Percentiles rank a stretch among this genome's conserved stretches.
phyloP scores from a whole-genome alignment of 2,113 vertebrate species.

The Pantherophis guttatus region DNA sequence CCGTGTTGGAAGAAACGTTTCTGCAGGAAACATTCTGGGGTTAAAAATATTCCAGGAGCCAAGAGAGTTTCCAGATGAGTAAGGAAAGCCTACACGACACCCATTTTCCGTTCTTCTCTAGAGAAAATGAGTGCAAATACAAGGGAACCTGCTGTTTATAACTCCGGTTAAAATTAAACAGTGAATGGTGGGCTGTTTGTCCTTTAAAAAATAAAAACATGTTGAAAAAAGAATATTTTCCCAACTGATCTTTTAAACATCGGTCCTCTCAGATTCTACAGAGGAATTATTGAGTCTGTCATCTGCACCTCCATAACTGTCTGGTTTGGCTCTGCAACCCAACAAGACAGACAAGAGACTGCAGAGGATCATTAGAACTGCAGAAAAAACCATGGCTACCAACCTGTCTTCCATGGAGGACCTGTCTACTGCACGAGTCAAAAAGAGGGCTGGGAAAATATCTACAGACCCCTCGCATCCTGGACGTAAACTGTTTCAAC shows the following conservation, averaged over 20 bases:
- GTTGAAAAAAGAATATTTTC: not conserved
- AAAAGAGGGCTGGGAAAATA: too few species aligned
- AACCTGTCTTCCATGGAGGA: too few species aligned
- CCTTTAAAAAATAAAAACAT: not conserved
- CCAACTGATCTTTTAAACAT: not conserved
- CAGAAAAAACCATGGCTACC: too few species aligned
- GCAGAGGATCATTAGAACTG: too few species aligned
- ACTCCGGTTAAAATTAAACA: not conserved
- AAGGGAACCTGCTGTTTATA: not conserved
- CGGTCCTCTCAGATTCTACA: not conserved
- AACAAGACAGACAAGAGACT: too few species aligned
- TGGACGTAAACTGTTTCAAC: too few species aligned
- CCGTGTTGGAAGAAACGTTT: conserved; percentile 46
- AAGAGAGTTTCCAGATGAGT: not conserved
- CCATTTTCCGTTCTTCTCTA: not conserved
- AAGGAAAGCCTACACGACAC: fast-evolving
- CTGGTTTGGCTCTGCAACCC: too few species aligned
- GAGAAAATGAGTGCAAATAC: not conserved
- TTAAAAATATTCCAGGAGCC: too few species aligned
- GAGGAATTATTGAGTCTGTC: too few species aligned
- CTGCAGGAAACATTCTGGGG: not conserved
- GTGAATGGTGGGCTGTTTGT: not conserved
- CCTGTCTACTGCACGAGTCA: too few species aligned
- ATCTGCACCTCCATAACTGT: too few species aligned
- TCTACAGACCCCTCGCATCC: too few species aligned